Evolutionary conservation across 2,113 vertebrate genomes (phyloP).

Genomic region (Hydropotes inermis): DNA sequence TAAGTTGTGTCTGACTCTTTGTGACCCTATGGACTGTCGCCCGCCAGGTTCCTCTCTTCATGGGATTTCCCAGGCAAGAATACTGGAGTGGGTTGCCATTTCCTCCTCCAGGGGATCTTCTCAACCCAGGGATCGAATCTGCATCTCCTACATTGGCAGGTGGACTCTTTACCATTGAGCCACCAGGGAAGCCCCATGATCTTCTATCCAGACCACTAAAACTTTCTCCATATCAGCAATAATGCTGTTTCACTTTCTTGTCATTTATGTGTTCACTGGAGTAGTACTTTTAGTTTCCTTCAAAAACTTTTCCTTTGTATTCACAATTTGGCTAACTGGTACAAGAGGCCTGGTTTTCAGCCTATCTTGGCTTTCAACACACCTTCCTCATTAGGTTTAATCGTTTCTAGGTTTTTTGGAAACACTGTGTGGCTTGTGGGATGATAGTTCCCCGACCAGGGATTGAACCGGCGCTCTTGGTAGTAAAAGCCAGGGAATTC

Average conservation of each 20-base stretch:
- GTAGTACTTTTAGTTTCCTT: neutral
- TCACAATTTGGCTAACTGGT: neutral
- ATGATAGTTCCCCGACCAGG: neutral
- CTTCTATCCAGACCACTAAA: neutral
- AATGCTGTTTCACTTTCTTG: neutral
- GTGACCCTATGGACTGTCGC: neutral
- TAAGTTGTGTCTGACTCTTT: neutral
- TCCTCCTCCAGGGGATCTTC: neutral
- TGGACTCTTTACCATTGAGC: neutral
- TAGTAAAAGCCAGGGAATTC: neutral
- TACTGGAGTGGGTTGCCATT: neutral
- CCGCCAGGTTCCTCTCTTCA: neutral
- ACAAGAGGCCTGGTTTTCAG: neutral
- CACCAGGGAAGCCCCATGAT: neutral
- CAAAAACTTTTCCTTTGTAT: neutral
- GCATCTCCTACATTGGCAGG: neutral
- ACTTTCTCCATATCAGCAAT: neutral
- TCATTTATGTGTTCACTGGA: neutral
- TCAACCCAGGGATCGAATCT: neutral
- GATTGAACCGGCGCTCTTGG: rapidly evolving
- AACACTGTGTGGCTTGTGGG: neutral
- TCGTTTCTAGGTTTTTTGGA: neutral
- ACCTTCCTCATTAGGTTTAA: neutral
- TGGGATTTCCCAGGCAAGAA: neutral
- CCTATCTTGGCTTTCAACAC: neutral